Evolutionary conservation across 2,888 invertebrate species (phyloP).

Genomic region (Mellilla xanthometata): DNA sequence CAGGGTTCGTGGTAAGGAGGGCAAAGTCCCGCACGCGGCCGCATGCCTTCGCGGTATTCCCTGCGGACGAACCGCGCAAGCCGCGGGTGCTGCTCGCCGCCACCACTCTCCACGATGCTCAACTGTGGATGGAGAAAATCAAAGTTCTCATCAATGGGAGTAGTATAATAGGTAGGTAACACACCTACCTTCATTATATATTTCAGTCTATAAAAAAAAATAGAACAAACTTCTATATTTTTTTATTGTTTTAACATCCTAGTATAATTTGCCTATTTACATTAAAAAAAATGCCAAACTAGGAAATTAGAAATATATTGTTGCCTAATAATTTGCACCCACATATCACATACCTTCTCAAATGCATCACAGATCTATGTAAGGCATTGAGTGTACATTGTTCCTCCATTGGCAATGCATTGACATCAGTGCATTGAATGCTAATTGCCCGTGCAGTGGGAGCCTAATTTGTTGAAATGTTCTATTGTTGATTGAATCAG

Average conservation of each 20-base stretch:
- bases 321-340: too few species aligned
- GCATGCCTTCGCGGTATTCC: constrained; percentile 87
- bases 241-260: too few species aligned
- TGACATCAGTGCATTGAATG: constrained; percentile 66
- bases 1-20: constrained; percentile 83
- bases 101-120: constrained; percentile 84
- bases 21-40: constrained; percentile 86
- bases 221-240: too few species aligned
- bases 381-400: constrained; percentile 24
- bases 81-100: constrained; percentile 86
- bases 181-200: constrained; percentile 38
- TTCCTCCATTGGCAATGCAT: constrained; percentile 29
- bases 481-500: constrained; percentile 16
- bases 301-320: too few species aligned
- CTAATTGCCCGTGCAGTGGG: constrained; percentile 39
- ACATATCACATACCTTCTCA: too few species aligned
- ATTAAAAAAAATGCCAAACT: too few species aligned
- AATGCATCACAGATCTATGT: background rate
- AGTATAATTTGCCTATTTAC: too few species aligned
- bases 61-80: constrained; percentile 79
- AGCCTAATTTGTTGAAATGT: constrained; percentile 16
- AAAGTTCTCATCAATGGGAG: constrained; percentile 73
- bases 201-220: too few species aligned
- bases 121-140: constrained; percentile 87
- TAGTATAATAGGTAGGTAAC: constrained; percentile 37